phyloP scores from a whole-genome alignment of 2,113 vertebrate species.

The Cyanoramphus novaezelandiae region DNA sequence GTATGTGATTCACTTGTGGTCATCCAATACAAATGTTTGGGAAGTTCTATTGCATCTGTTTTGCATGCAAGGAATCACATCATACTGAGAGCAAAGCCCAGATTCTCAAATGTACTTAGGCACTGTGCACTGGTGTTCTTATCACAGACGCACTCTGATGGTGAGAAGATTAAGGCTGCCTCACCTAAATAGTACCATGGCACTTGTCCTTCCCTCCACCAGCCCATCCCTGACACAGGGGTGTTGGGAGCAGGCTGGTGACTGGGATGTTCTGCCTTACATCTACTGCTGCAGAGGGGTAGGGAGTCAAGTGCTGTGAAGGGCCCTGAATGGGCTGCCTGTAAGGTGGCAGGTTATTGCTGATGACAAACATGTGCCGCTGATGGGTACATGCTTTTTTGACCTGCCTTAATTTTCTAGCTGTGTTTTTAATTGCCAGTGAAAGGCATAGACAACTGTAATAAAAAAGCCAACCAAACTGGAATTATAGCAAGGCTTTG shows the following conservation, averaged over 20 bases:
- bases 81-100: not conserved
- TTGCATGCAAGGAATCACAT: fast-evolving
- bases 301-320: not conserved
- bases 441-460: conserved; percentile 10
- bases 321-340: not conserved
- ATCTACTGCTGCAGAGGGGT: not conserved
- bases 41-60: not conserved
- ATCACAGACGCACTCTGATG: not conserved
- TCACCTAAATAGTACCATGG: fast-evolving
- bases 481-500: conserved; percentile 2
- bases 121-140: not conserved
- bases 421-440: conserved; percentile 13
- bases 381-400: not conserved
- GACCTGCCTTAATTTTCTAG: conserved; percentile 32
- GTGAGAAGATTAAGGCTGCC: not conserved
- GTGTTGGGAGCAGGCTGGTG: not conserved
- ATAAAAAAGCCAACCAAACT: not conserved
- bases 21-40: not conserved
- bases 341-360: not conserved
- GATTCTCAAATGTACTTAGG: not conserved
- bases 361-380: conserved; percentile 1
- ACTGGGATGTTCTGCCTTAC: not conserved
- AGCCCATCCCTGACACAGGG: fast-evolving
- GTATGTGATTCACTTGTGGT: not conserved
- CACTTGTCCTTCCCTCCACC: not conserved